Conservation (phyloP, 2,113 vertebrate species). For the Drymodes brunneopygia region DNA sequence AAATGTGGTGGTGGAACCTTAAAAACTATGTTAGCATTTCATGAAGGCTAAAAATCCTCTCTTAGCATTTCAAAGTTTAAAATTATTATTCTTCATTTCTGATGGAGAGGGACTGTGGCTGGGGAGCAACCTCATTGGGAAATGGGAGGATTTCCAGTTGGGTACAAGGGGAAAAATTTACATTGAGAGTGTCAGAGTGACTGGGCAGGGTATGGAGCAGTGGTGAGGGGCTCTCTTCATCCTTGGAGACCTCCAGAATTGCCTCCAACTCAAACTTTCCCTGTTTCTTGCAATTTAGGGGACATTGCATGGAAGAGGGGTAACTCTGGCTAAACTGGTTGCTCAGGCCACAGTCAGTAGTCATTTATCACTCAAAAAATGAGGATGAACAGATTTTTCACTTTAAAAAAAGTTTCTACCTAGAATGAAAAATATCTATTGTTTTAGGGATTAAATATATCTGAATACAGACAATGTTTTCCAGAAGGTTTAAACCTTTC, state of each 20-base stretch:
- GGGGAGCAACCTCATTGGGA: not conserved
- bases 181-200: accelerated
- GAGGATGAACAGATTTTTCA: not conserved
- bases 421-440: not conserved
- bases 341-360: not conserved
- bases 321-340: not conserved
- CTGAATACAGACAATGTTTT: not conserved
- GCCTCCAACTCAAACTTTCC: not conserved
- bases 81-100: not conserved
- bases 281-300: not conserved
- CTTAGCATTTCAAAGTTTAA: not conserved
- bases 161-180: not conserved
- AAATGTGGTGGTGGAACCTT: not conserved
- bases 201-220: not conserved
- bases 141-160: not conserved
- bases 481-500: not conserved
- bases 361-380: not conserved
- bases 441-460: not conserved
- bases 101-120: not conserved
- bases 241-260: not conserved
- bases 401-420: not conserved
- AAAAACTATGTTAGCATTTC: not conserved
- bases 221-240: not conserved
- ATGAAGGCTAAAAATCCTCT: not conserved
- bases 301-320: not conserved